A percentile compares a stretch with the other conserved stretches of the same genome.
phyloP scores from a whole-genome alignment of 2,888 invertebrate genomes.

The Listrodromus nycthemerus region DNA sequence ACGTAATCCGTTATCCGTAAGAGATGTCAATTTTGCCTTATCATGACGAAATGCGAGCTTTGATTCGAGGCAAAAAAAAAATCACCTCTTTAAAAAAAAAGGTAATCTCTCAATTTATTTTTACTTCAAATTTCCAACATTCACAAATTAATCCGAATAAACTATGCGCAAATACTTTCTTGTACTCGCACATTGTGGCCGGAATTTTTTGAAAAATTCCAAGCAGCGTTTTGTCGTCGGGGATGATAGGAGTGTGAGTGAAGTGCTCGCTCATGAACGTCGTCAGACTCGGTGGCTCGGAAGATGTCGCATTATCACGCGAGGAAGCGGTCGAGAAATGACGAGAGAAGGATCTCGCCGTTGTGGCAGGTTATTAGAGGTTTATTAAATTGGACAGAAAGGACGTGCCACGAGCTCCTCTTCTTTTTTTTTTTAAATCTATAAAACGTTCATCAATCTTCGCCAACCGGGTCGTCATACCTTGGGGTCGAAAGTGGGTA shows the following conservation, averaged over 20 bases:
- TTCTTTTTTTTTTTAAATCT: conserved; percentile 8
- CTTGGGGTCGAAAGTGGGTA: conserved; percentile 5
- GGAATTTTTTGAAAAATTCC: conserved; percentile 11
- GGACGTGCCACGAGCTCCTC: conserved; percentile 24
- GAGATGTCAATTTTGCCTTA: background rate
- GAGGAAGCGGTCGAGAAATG: conserved; percentile 2
- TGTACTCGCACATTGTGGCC: background rate
- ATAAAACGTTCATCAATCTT: conserved; percentile 51
- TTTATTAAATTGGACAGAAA: conserved; percentile 57
- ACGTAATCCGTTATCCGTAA: background rate
- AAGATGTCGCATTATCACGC: conserved; percentile 40
- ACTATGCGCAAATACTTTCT: background rate
- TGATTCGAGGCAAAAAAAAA: no score
- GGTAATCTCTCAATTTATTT: no score
- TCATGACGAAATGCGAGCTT: no score
- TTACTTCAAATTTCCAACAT: no score
- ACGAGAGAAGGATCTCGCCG: conserved; percentile 30
- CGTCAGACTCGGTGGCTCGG: conserved; percentile 1
- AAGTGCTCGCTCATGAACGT: conserved; percentile 45
- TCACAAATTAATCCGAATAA: no score
- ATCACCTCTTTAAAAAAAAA: no score
- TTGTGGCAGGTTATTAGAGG: conserved; percentile 44
- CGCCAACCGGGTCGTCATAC: conserved; percentile 19
- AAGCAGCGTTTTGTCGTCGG: conserved; percentile 2
- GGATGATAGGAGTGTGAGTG: background rate